Percentiles rank a stretch among this genome's conserved stretches.
These are phyloP conservation scores for Spinus pinus DNA, from an alignment of 2,797 vertebrate species.

Conservation along the genomic window DNA sequence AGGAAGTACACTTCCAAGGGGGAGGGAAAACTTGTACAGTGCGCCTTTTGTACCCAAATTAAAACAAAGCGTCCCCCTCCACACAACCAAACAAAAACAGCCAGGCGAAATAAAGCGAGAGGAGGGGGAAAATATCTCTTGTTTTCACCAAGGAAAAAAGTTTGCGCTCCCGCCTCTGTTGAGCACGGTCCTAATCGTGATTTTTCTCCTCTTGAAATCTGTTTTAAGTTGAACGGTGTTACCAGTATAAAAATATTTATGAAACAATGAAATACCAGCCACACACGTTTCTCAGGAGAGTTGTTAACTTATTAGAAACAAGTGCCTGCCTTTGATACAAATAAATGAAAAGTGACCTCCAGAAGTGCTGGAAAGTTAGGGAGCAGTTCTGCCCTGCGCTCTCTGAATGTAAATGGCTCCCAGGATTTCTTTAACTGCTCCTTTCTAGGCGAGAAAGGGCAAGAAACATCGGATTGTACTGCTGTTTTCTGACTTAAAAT, in stretches of 20 bases:
- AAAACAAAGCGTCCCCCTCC: constrained; percentile 33
- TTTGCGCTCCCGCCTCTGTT: background rate
- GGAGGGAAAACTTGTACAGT: constrained; percentile 48
- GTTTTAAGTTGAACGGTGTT: constrained; percentile 70
- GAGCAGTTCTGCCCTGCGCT: constrained; percentile 55
- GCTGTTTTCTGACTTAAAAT: background rate
- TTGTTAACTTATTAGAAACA: constrained; percentile 76
- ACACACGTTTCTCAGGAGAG: constrained; percentile 76
- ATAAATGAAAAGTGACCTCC: constrained; percentile 74
- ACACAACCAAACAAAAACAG: background rate
- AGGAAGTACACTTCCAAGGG: constrained; percentile 72
- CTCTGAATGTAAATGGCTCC: constrained; percentile 53
- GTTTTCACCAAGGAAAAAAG: constrained; percentile 11
- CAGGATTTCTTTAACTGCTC: background rate
- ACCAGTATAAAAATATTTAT: constrained; percentile 76
- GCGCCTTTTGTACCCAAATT: constrained; percentile 29
- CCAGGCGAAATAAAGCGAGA: background rate
- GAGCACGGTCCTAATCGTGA: background rate
- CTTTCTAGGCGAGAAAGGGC: constrained; percentile 15
- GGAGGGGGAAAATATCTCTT: background rate
- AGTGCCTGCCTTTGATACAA: constrained; percentile 75
- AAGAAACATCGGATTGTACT: background rate
- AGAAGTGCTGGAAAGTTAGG: constrained; percentile 72
- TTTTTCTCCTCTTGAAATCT: constrained; percentile 53
- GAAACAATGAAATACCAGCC: constrained; percentile 78